Evolutionary conservation across 92 coral and sea anemone species (phyloP), one percentile per base, ranked within the genome.

Genomic region (Anthopleura xanthogrammica): DNA sequence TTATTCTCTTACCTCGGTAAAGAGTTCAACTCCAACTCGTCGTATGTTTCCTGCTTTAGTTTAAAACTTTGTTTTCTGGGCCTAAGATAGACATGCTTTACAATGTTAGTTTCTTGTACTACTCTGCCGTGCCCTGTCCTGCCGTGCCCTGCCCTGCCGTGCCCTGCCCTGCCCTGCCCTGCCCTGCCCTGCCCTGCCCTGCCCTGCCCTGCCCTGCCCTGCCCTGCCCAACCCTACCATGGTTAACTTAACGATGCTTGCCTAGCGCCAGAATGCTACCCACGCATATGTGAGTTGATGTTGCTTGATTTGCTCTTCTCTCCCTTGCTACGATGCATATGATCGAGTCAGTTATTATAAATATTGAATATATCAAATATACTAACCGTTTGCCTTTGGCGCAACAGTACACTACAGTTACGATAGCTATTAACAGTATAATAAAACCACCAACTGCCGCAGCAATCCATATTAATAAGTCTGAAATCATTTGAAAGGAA

Each of bases 381-480:
- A 66, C 41, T 24, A 19, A 80, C 83, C 57, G 48, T 62, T 46
- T 80, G 36, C 16, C 42, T 46, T 65, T 80, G 41, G 1, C 14
- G 36, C 56, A 64, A 54, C 76, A 80, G 76, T 12, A 80, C 10
- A 80, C 13, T 6, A 54, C 39, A 19, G 22, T 14, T 43, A 80
- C 22, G 39, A 43, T 73, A 19, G 43, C 76, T 1, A 57, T n/a
- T 40, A 19, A 50, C 41, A 65, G n/a, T 5, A 66, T 36, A 7
- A 80, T 17, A 43, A 80, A 64, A 5, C 76, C 83, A 60, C 76
- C 83, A 60, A 52, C 46, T 19, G 58, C 83, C 22, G 83, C 68
- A 57, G 76, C 52, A 65, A 80, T 80, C 75, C 76, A 80, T n/a
- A 80, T 65, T 5, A 80, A 23, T 24, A 80, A 65, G 19, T 66